Conservation (phyloP, 1,140 invertebrate genomes). For the Drosophila pseudoobscura region DNA sequence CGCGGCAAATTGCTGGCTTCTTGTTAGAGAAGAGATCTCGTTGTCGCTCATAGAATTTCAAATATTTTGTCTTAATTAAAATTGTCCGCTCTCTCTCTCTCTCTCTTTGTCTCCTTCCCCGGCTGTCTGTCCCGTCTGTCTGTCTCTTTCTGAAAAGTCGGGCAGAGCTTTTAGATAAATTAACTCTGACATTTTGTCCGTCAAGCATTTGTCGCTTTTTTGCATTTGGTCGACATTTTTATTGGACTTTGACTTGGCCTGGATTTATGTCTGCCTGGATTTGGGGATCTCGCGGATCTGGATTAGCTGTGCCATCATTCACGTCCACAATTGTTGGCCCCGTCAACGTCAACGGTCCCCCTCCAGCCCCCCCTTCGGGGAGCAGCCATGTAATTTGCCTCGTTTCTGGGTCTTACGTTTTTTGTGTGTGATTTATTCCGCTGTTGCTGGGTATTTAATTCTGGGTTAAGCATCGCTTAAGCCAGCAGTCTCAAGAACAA, state of each 20-base stretch:
- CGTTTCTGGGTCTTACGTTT: constrained; percentile 44
- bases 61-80: constrained; percentile 78
- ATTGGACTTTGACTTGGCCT: constrained; percentile 74
- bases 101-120: constrained; percentile 5
- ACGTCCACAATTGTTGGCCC: constrained; percentile 48
- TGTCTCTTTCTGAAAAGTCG: constrained; percentile 53
- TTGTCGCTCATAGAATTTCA: constrained; percentile 63
- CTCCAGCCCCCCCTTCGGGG: constrained; percentile 14
- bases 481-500: constrained; percentile 58
- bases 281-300: constrained; percentile 31
- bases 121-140: background rate
- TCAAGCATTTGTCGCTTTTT: constrained; percentile 76
- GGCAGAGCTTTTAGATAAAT: constrained; percentile 73
- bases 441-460: constrained; percentile 55
- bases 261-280: constrained; percentile 57
- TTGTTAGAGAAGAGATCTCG: constrained; percentile 51
- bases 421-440: constrained; percentile 69
- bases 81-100: constrained; percentile 40
- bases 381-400: constrained; percentile 68
- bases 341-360: constrained; percentile 34
- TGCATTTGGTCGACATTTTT: constrained; percentile 75
- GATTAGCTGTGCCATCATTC: constrained; percentile 72
- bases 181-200: constrained; percentile 70
- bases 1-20: constrained; percentile 67
- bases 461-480: constrained; percentile 65